These are phyloP conservation scores for Drosophila pachea DNA, from an alignment of 1,140 invertebrate genomes.

Conservation along the genomic window DNA sequence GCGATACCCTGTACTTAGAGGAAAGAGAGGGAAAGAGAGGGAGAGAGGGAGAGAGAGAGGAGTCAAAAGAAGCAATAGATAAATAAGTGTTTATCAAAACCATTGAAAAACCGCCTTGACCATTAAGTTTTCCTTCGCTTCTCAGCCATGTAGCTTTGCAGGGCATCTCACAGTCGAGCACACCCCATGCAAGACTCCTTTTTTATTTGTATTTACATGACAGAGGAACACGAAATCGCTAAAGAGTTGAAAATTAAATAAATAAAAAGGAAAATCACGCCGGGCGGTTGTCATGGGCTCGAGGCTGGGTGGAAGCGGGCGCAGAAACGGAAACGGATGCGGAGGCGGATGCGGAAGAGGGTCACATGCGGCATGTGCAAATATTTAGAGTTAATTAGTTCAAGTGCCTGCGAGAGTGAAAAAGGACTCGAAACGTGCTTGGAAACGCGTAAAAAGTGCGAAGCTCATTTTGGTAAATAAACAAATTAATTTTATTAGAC, in stretches of 20 bases:
- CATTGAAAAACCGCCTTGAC: slow-evolving; percentile 10
- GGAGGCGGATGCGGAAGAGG: neutral
- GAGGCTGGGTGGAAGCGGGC: slow-evolving; percentile 3
- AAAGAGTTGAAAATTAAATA: slow-evolving; percentile 46
- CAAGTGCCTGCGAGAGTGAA: slow-evolving; percentile 25
- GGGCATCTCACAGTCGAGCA: neutral
- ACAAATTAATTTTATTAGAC: slow-evolving; percentile 68
- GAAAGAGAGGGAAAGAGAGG: neutral
- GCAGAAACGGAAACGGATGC: neutral
- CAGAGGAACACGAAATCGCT: slow-evolving; percentile 35
- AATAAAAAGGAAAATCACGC: slow-evolving; percentile 3
- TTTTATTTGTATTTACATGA: slow-evolving; percentile 67
- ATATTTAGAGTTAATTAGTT: slow-evolving; percentile 72
- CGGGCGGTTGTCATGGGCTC: neutral
- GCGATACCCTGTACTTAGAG: neutral
- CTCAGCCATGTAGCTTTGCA: neutral
- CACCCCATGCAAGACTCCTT: neutral
- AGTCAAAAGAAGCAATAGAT: neutral
- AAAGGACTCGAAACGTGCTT: slow-evolving; percentile 48
- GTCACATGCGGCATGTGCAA: slow-evolving; percentile 52
- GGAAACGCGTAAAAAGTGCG: slow-evolving; percentile 65
- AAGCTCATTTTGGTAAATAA: slow-evolving; percentile 69
- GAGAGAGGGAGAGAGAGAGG: neutral
- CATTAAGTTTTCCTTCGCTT: neutral
- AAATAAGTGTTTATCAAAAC: neutral